A percentile compares a stretch with the other conserved stretches of the same genome.
Conservation (phyloP, 2,113 vertebrate species). For the Oxyruncus cristatus region DNA sequence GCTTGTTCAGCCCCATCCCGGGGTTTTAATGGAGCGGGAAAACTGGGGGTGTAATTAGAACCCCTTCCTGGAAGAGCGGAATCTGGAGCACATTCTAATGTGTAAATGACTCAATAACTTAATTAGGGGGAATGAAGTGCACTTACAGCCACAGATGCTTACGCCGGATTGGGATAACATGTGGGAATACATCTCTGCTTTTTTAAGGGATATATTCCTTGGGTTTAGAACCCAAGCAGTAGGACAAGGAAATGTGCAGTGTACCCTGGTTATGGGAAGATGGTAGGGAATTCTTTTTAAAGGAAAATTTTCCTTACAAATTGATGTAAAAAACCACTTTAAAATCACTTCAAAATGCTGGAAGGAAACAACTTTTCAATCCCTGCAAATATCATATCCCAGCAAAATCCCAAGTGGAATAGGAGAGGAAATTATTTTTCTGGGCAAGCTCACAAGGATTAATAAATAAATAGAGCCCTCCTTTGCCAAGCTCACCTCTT, state of each 20-base stretch:
- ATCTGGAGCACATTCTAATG: constrained; percentile 69
- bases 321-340: not conserved
- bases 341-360: not conserved
- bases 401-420: not conserved
- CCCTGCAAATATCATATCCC: not conserved
- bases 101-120: constrained; percentile 81
- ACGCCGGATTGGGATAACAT: constrained; percentile 61
- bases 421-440: not conserved
- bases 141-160: constrained; percentile 73
- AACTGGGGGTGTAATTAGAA: constrained; percentile 66
- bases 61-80: constrained; percentile 70
- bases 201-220: constrained; percentile 3
- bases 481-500: not conserved
- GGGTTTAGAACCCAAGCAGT: constrained; percentile 62
- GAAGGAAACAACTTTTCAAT: not conserved
- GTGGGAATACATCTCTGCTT: constrained; percentile 51
- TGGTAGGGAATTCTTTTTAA: not conserved
- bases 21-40: constrained; percentile 63
- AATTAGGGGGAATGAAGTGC: constrained; percentile 80
- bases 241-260: constrained; percentile 49
- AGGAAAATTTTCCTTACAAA: not conserved
- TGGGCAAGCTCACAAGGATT: not conserved
- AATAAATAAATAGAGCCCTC: not conserved
- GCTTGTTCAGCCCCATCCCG: constrained; percentile 61
- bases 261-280: not conserved